These are phyloP conservation scores for Coremacera marginata DNA, from an alignment of 2,888 invertebrate species.

Conservation along the genomic window DNA sequence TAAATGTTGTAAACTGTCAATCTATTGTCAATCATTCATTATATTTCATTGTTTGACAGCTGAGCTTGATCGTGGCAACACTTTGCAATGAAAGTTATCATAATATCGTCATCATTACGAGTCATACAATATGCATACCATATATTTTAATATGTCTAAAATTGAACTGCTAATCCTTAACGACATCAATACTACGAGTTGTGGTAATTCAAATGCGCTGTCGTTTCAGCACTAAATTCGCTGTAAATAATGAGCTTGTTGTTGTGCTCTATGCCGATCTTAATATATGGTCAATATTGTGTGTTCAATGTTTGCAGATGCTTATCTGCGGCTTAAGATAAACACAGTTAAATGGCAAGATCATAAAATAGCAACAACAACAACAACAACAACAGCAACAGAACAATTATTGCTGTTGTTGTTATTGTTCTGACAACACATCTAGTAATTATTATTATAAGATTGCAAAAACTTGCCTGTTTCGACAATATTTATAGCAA, in stretches of 20 bases:
- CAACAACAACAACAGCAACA: not conserved
- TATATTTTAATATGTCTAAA: not conserved
- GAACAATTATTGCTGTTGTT: not conserved
- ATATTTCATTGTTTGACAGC: not conserved
- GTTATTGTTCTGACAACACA: constrained; percentile 9
- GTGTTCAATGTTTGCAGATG: not conserved
- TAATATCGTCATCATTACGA: too few relatives aligned
- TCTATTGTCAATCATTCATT: constrained; percentile 22
- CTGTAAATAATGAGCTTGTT: constrained; percentile 13
- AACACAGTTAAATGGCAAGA: not conserved
- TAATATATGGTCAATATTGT: not conserved
- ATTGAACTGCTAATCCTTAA: not conserved
- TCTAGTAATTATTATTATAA: constrained; percentile 2
- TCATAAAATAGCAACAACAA: not conserved
- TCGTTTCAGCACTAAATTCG: not conserved
- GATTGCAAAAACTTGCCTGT: not conserved
- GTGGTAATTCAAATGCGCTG: too few relatives aligned
- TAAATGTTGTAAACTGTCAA: constrained; percentile 19
- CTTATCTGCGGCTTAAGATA: constrained; percentile 2
- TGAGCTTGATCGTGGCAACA: not conserved
- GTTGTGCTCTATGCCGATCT: not conserved
- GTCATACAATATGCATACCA: too few relatives aligned
- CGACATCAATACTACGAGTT: too few relatives aligned
- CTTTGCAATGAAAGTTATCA: too few relatives aligned
- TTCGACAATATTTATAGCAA: not conserved